Conservation (phyloP, 2,797 vertebrate species). For the Clarias pachynema region DNA sequence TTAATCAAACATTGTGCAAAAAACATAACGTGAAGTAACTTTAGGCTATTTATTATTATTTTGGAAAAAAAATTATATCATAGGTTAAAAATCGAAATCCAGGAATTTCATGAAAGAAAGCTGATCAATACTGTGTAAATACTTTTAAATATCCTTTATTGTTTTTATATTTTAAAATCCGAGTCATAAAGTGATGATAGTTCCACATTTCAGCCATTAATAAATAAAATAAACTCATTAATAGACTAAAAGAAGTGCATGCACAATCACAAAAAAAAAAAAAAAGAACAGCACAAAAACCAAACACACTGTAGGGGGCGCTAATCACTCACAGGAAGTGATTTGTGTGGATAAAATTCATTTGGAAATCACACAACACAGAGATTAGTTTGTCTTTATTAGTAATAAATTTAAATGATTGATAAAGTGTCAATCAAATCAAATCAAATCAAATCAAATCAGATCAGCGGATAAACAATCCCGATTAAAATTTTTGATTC, state of each 20-base stretch:
- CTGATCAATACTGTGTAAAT: background rate
- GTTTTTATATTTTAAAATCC: background rate
- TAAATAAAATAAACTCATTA: background rate
- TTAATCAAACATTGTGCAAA: background rate
- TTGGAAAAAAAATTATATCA: too few species aligned
- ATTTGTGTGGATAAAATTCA: background rate
- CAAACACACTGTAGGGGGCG: conserved; percentile 33
- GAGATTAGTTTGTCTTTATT: background rate
- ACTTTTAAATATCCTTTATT: background rate
- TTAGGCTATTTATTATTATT: background rate
- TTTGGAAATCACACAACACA: background rate
- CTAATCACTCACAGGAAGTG: conserved; percentile 37
- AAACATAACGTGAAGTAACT: background rate
- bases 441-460: conserved; percentile 5
- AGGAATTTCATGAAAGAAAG: background rate
- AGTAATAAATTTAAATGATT: background rate
- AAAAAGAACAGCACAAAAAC: background rate
- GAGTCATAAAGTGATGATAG: background rate
- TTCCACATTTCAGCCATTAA: background rate
- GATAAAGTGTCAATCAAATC: too few species aligned
- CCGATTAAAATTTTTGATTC: conserved; percentile 7
- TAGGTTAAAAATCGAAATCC: too few species aligned
- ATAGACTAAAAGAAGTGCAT: background rate
- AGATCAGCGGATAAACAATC: background rate
- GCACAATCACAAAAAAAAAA: background rate